A percentile compares a stretch with the other conserved stretches of the same genome.
Evolutionary conservation across 2,113 vertebrate species (phyloP).

Genomic region (Eonycteris spelaea): DNA sequence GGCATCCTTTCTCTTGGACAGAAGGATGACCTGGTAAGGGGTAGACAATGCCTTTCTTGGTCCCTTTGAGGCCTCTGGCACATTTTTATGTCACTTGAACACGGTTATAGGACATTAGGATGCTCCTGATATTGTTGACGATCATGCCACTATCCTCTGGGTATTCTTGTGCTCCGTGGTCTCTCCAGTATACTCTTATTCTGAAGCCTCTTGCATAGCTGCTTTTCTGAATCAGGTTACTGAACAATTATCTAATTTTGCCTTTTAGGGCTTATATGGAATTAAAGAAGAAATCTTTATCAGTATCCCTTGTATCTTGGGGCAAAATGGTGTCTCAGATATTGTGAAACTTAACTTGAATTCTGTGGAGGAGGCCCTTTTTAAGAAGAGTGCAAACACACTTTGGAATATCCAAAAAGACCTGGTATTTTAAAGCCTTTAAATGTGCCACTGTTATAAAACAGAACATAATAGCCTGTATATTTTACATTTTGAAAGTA

Average conservation of each 20-base stretch:
- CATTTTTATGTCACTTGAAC: constrained; percentile 86
- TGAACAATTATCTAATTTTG: constrained; percentile 30
- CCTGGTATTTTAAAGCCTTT: constrained; percentile 85
- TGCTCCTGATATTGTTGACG: constrained; percentile 1
- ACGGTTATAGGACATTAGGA: constrained; percentile 88
- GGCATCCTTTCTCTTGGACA: constrained; percentile 87
- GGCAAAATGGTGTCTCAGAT: constrained; percentile 91
- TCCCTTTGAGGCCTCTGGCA: constrained; percentile 89
- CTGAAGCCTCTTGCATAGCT: background rate
- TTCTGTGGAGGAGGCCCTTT: constrained; percentile 89
- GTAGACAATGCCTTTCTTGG: constrained; percentile 90
- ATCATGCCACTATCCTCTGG: background rate
- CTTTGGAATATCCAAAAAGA: constrained; percentile 96
- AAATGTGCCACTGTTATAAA: background rate
- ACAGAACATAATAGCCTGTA: constrained; percentile 65
- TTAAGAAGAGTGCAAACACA: constrained; percentile 93
- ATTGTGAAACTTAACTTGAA: constrained; percentile 93
- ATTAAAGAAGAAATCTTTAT: constrained; percentile 96
- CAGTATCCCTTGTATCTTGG: constrained; percentile 93
- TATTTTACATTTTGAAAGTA: constrained; percentile 72
- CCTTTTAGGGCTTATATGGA: constrained; percentile 91
- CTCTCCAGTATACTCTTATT: background rate
- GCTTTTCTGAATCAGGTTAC: background rate
- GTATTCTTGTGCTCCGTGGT: background rate
- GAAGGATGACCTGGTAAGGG: constrained; percentile 91